Conservation (phyloP, 2,797 vertebrate species). For the Euphonia xanthogaster region DNA sequence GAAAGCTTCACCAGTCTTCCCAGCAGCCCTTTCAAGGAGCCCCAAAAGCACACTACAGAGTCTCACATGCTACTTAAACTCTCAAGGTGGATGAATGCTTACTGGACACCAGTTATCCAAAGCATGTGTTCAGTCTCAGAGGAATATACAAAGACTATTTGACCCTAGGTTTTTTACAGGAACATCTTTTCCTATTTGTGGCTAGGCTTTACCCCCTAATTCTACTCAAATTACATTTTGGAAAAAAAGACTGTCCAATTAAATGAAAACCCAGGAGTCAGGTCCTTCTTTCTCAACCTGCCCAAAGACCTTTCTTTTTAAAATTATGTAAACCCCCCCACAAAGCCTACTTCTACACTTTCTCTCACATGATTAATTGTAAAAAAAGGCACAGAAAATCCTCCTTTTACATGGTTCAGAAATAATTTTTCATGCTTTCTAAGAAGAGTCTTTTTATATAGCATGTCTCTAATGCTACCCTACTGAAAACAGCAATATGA, state of each 20-base stretch:
- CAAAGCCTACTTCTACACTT: not conserved
- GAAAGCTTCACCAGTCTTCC: not conserved
- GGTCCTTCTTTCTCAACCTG: not conserved
- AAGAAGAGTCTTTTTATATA: not conserved
- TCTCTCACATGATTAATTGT: not conserved
- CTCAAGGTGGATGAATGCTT: not conserved
- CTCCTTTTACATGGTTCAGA: not conserved
- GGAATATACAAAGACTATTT: not conserved
- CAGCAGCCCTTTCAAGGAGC: not conserved
- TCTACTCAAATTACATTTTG: not conserved
- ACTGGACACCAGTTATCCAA: not conserved
- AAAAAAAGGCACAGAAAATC: not conserved
- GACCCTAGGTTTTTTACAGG: not conserved
- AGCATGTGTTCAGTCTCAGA: not conserved
- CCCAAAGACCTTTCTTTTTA: not conserved
- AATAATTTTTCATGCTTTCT: not conserved
- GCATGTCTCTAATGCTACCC: not conserved
- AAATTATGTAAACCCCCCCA: not conserved
- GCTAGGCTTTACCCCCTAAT: not conserved
- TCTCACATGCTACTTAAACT: accelerated
- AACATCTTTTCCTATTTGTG: not conserved
- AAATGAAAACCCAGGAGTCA: not conserved
- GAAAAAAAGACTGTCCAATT: not conserved
- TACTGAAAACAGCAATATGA: not conserved
- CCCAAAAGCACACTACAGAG: not conserved